These are phyloP conservation scores for Nymphalis polychloros DNA, from an alignment of 2,888 invertebrate genomes.

Conservation along the genomic window DNA sequence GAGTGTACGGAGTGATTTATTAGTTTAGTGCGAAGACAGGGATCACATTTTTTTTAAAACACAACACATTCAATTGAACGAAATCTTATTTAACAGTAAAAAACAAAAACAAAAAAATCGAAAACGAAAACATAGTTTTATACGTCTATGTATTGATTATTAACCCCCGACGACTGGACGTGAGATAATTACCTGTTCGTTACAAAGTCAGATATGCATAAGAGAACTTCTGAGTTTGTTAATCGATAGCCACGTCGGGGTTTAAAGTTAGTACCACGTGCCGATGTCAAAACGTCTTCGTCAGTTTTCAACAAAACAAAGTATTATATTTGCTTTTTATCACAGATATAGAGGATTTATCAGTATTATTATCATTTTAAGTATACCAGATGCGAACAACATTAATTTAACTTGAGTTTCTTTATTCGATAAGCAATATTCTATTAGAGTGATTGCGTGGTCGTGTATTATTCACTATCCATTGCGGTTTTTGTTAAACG, in stretches of 20 bases:
- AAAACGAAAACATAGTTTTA: constrained; percentile 16
- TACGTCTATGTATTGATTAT: constrained; percentile 21
- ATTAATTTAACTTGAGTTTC: too few species aligned
- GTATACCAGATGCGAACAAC: too few species aligned
- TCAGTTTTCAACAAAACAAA: too few species aligned
- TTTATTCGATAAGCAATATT: too few species aligned
- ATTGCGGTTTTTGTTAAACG: too few species aligned
- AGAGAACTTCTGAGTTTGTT: constrained; percentile 5
- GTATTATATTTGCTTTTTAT: too few species aligned
- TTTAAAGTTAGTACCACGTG: constrained; percentile 5
- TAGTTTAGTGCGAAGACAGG: constrained; percentile 27
- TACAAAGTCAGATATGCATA: constrained; percentile 3
- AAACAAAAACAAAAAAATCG: constrained; percentile 16
- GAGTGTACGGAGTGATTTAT: constrained; percentile 26
- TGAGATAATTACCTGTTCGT: not conserved
- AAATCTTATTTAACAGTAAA: constrained; percentile 22
- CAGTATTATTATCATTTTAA: too few species aligned
- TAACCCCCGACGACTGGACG: constrained; percentile 30
- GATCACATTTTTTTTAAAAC: constrained; percentile 16
- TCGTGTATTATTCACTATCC: too few species aligned
- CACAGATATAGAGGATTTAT: too few species aligned
- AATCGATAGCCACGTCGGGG: constrained; percentile 8
- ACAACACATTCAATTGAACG: constrained; percentile 26
- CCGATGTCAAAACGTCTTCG: constrained; percentile 5
- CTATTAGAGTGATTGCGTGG: too few species aligned